Evolutionary conservation across 2,797 vertebrate genomes (phyloP), one percentile per base, ranked within the genome.

Genomic region (Acrocephalus scirpaceus): DNA sequence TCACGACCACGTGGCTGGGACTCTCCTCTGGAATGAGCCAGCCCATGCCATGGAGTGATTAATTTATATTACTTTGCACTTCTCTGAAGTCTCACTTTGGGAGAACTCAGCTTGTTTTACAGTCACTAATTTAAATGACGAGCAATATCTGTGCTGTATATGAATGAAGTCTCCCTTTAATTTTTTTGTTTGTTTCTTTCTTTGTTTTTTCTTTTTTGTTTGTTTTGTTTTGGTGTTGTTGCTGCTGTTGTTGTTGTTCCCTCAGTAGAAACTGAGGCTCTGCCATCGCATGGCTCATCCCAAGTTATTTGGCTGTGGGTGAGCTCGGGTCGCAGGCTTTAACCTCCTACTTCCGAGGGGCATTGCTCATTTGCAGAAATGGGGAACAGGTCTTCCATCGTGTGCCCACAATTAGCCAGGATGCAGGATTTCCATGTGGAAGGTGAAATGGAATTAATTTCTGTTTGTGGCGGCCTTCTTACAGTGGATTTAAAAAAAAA

Each of bases 21-120:
- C 82, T 86, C 70, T 92, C 73, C 80, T 80, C 74, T 93, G 92
- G 80, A 95, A 85, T 65, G 57, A 92, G 65, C 45, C 56, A 88
- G 67, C 48, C 50, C 36, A 61, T 44, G 62, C 92, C 93, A 86
- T 60, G 61, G 38, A 86, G 88, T 95, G 92, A 92, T 96, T 96
- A 94, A 96, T 95, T 95, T 88, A 72, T 92, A 85, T 92, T 89
- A 93, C 78, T 96, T 91, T 82, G 81, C 90, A 75, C 72, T 95
- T 93, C 80, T 89, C 53, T 87, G 70, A 94, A 96, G 74, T 95
- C 90, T 96, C 81, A 74, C 69, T 95, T 94, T 85, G 93, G 88
- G 94, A 82, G 71, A 87, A 61, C 65, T 92, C 57, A 38, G 73
- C 42, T 29, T 85, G 69, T 90, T 96, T 96, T 97, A 91, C 90